Percentiles rank a stretch among this genome's conserved stretches.
These are phyloP conservation scores for Antechinus stuartii DNA, from an alignment of 2,113 vertebrate species.

Conservation along the genomic window DNA sequence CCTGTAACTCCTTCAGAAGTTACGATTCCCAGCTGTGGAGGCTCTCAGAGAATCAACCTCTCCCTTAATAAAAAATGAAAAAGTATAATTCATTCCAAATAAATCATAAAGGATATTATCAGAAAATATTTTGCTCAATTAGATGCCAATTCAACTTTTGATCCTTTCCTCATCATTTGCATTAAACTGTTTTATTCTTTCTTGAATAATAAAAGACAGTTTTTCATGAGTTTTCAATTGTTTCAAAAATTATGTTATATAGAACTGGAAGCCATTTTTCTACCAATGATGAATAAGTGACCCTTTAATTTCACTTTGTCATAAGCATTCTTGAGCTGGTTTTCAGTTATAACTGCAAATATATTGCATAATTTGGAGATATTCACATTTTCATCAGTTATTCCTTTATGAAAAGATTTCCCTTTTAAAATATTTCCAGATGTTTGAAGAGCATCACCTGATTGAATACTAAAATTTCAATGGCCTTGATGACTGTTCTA, in stretches of 20 bases:
- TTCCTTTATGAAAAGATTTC: not conserved
- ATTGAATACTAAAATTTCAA: not conserved
- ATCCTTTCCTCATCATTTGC: not conserved
- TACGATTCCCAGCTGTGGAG: no score
- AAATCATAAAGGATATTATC: not conserved
- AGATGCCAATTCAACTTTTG: not conserved
- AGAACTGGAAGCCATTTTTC: not conserved
- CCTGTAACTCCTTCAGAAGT: no score
- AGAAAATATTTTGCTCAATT: not conserved
- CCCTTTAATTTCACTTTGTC: not conserved
- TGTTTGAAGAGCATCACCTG: not conserved
- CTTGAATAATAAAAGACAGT: not conserved
- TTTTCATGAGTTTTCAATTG: not conserved
- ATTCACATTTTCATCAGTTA: not conserved
- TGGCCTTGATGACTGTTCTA: not conserved
- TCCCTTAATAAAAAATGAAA: not conserved
- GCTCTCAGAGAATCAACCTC: no score
- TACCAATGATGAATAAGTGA: not conserved
- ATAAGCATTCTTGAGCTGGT: not conserved
- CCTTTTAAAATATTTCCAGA: constrained; percentile 9
- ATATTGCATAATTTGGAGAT: not conserved
- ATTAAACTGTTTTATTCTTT: not conserved
- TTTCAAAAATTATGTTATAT: not conserved
- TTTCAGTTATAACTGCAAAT: not conserved
- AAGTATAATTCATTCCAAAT: not conserved